Conservation (phyloP, 2,888 invertebrate species). For the Dicyrtoma fusca region DNA sequence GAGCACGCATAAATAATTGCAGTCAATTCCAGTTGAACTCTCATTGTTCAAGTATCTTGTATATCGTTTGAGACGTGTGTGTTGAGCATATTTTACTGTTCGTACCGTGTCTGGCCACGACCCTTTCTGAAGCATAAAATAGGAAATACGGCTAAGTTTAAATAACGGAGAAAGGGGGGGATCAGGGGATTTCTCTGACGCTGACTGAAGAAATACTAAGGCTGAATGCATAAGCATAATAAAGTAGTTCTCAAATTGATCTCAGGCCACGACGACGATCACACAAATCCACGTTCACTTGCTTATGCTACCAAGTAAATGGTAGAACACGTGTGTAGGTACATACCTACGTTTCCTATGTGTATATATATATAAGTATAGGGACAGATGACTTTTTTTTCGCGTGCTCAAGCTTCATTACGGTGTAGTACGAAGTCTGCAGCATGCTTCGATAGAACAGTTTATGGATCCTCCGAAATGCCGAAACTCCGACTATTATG, state of each 20-base stretch:
- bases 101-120: no score
- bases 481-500: not conserved
- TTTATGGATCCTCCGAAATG: not conserved
- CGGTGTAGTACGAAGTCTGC: not conserved
- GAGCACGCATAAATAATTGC: no score
- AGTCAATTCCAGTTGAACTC: not conserved
- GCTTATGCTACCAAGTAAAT: not conserved
- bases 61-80: not conserved
- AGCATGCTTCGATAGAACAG: not conserved
- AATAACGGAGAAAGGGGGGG: not conserved
- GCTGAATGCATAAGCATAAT: not conserved
- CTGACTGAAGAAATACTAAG: not conserved
- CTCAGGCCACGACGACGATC: not conserved
- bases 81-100: not conserved
- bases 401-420: conserved; percentile 6
- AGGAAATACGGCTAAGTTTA: not conserved
- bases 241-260: conserved; percentile 5
- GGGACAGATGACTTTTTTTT: conserved; percentile 9
- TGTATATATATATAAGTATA: not conserved
- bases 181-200: conserved; percentile 7
- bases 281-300: not conserved
- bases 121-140: not conserved
- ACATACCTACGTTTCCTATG: not conserved
- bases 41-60: conserved; percentile 4
- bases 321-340: no score